phyloP scores from a whole-genome alignment of 1,140 invertebrate genomes.

The Proales similis region DNA sequence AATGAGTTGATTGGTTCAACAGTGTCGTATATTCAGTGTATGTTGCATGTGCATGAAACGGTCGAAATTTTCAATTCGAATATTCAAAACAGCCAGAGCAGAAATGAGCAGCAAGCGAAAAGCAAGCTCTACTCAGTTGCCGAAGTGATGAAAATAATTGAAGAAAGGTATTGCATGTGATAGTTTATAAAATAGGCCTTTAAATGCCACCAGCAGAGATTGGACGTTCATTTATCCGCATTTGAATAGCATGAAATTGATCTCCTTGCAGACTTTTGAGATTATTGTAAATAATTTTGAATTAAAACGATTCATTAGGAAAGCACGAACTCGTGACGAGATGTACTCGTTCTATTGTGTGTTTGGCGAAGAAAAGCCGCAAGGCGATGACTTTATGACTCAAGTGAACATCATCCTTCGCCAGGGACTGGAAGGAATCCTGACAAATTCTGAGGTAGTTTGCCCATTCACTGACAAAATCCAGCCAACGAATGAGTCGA shows the following conservation, averaged over 20 bases:
- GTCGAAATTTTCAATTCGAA: too few relatives aligned
- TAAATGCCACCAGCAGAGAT: slow-evolving; percentile 40
- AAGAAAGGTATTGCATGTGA: not conserved
- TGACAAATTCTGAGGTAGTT: slow-evolving; percentile 47
- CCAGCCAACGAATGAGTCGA: not conserved
- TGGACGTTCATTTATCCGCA: too few relatives aligned
- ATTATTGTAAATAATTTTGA: not conserved
- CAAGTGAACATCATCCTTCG: slow-evolving; percentile 42
- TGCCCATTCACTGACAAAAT: not conserved
- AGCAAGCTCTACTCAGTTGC: not conserved
- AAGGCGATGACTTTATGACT: slow-evolving; percentile 42
- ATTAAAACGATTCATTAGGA: not conserved
- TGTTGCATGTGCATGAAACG: too few relatives aligned
- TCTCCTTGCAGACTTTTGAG: not conserved
- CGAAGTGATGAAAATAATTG: not conserved
- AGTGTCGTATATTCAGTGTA: too few relatives aligned
- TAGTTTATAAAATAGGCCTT: slow-evolving; percentile 40
- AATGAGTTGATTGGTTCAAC: too few relatives aligned
- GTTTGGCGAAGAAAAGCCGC: slow-evolving; percentile 33
- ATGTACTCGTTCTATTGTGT: slow-evolving; percentile 35
- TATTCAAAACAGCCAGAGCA: not conserved
- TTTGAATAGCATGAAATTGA: too few relatives aligned
- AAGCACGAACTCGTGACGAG: slow-evolving; percentile 37
- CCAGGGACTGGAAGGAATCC: slow-evolving; percentile 46
- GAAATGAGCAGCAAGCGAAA: not conserved